Percentiles rank a stretch among this genome's conserved stretches.
phyloP scores from a whole-genome alignment of 2,113 vertebrate genomes.

The Eptesicus fuscus region DNA sequence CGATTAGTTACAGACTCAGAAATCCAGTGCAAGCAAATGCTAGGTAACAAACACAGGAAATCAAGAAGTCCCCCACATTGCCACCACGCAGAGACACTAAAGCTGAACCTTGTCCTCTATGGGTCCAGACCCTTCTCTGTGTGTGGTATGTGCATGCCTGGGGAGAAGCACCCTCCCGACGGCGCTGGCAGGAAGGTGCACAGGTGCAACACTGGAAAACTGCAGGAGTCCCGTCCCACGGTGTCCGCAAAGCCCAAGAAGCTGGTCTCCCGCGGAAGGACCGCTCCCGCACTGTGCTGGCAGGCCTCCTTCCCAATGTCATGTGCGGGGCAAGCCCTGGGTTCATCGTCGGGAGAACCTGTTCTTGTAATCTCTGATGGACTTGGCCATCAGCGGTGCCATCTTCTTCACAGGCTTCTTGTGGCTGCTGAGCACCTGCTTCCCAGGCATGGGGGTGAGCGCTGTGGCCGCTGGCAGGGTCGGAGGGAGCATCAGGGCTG shows the following conservation, averaged over 20 bases:
- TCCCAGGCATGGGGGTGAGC: too few relatives aligned
- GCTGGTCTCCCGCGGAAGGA: slow-evolving; percentile 33
- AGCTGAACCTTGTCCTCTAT: background rate
- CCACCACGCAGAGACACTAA: background rate
- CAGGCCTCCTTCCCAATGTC: background rate
- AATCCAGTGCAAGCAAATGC: background rate
- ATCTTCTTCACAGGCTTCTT: slow-evolving; percentile 81
- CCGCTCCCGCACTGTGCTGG: background rate
- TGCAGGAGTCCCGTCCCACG: background rate
- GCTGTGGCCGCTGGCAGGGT: too few relatives aligned
- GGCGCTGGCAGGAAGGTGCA: background rate
- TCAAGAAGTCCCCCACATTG: background rate
- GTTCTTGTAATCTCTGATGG: too few relatives aligned
- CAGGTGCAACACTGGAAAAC: background rate
- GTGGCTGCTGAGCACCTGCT: background rate
- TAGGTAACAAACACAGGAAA: background rate
- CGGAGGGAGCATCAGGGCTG: background rate
- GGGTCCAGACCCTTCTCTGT: background rate
- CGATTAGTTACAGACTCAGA: background rate
- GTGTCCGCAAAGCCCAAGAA: background rate
- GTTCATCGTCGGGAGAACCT: too few relatives aligned
- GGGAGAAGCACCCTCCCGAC: background rate
- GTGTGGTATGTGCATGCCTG: background rate
- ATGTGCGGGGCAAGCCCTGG: background rate
- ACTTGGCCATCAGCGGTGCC: too few relatives aligned